A percentile compares a stretch with the other conserved stretches of the same genome.
Conservation (phyloP, 1,140 invertebrate genomes). For the Camponotus vicinus region DNA sequence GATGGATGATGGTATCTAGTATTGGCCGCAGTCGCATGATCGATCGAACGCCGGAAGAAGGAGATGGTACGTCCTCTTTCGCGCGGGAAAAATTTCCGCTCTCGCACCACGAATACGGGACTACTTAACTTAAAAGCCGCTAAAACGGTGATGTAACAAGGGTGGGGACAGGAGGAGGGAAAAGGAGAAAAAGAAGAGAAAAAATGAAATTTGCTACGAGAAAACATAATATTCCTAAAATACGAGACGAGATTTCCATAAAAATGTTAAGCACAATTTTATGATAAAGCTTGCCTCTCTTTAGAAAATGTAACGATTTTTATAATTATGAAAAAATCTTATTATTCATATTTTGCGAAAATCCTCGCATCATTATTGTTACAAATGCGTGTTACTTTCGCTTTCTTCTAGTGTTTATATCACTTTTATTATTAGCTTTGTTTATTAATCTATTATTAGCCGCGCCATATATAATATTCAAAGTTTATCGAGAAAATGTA, state of each 20-base stretch:
- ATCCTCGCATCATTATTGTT: not conserved
- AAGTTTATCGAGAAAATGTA: conserved; percentile 36
- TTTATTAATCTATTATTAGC: conserved; percentile 56
- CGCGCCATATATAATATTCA: conserved; percentile 42
- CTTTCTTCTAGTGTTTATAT: conserved; percentile 47
- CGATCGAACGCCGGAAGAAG: conserved; percentile 48
- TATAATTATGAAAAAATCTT: conserved; percentile 29
- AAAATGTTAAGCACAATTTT: conserved; percentile 14
- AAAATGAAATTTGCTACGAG: conserved; percentile 21
- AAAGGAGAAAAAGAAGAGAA: not conserved
- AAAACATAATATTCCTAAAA: conserved; percentile 46
- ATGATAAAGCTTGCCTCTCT: not conserved
- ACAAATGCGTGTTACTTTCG: conserved; percentile 41
- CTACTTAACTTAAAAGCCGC: conserved; percentile 59
- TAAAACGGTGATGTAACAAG: conserved; percentile 65
- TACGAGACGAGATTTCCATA: conserved; percentile 21
- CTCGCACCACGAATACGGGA: conserved; percentile 33
- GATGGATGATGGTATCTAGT: conserved; percentile 52
- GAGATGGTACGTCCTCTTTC: conserved; percentile 22
- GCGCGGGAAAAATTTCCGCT: conserved; percentile 47
- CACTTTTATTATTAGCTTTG: conserved; percentile 53
- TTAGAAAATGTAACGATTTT: conserved; percentile 39
- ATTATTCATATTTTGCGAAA: conserved; percentile 33
- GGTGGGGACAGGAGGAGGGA: not conserved
- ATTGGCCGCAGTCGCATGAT: conserved; percentile 54